A percentile compares a stretch with the other conserved stretches of the same genome.
phyloP scores from a whole-genome alignment of 2,888 invertebrate species.

The Hydriomena furcata region DNA sequence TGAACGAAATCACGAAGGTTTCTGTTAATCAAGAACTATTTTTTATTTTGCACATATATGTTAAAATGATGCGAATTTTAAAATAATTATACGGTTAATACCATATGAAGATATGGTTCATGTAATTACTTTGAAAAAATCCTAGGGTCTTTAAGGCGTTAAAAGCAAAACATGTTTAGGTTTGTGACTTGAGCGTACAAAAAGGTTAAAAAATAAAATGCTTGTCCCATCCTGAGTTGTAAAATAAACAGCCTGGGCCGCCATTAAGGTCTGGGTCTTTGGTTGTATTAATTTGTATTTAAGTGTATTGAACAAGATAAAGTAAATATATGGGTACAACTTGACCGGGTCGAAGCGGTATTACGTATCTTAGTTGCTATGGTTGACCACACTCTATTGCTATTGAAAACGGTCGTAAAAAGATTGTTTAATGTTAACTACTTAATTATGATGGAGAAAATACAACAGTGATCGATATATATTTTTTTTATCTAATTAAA shows the following conservation, averaged over 20 bases:
- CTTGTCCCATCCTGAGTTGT: constrained; percentile 77
- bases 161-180: constrained; percentile 53
- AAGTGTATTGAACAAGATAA: constrained; percentile 83
- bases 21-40: no score
- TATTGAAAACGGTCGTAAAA: background rate
- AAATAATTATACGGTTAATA: no score
- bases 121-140: constrained; percentile 30
- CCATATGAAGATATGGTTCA: background rate
- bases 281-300: constrained; percentile 84
- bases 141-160: constrained; percentile 63
- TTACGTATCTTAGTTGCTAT: constrained; percentile 48
- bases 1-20: no score
- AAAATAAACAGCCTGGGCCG: constrained; percentile 78
- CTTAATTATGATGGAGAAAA: no score
- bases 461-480: no score
- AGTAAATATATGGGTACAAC: constrained; percentile 76
- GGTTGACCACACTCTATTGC: constrained; percentile 2
- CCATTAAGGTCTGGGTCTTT: constrained; percentile 77
- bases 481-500: no score
- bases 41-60: no score
- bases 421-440: no score
- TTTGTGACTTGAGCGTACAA: constrained; percentile 45
- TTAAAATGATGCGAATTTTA: no score
- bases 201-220: constrained; percentile 65
- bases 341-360: constrained; percentile 53